Percentiles rank a stretch among this genome's conserved stretches.
phyloP scores from a whole-genome alignment of 2,888 invertebrate genomes.

The Drosophila mayaguana region DNA sequence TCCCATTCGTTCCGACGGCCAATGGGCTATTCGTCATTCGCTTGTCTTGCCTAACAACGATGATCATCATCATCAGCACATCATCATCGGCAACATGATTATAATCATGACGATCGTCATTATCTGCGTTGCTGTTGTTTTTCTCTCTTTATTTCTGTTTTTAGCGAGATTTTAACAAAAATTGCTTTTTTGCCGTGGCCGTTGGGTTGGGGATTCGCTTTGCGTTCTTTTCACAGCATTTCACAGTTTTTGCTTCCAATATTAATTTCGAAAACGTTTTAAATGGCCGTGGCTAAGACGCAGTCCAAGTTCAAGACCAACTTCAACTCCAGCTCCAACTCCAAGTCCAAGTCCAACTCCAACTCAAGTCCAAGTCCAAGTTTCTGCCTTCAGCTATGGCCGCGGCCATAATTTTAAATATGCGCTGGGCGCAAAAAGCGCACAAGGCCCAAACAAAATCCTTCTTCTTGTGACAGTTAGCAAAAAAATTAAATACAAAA shows the following conservation, averaged over 20 bases:
- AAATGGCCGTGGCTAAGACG: conserved; percentile 72
- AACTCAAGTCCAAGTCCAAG: conserved; percentile 1
- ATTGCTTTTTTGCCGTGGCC: conserved; percentile 63
- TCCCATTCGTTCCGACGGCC: conserved; percentile 73
- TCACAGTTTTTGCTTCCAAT: conserved; percentile 73
- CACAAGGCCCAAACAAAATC: conserved; percentile 37
- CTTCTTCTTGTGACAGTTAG: conserved; percentile 66
- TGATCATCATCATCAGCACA: conserved; percentile 22
- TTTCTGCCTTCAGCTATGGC: conserved; percentile 29
- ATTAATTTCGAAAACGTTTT: conserved; percentile 81
- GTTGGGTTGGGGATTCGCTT: conserved; percentile 55
- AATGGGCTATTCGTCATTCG: conserved; percentile 83
- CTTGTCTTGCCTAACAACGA: conserved; percentile 67
- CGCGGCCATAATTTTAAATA: conserved; percentile 71
- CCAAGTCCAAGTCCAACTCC: conserved; percentile 10
- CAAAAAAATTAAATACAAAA: conserved; percentile 17
- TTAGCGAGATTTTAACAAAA: conserved; percentile 60
- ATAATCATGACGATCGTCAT: conserved; percentile 53
- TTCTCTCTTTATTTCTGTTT: conserved; percentile 17
- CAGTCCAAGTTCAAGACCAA: conserved; percentile 45
- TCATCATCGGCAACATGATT: conserved; percentile 14
- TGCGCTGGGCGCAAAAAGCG: conserved; percentile 50
- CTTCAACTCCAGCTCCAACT: conserved; percentile 8
- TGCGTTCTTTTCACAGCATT: conserved; percentile 79
- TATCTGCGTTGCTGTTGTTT: conserved; percentile 56